These are phyloP conservation scores for Pantherophis alleghaniensis DNA, from an alignment of 2,797 vertebrate species.

Conservation along the genomic window DNA sequence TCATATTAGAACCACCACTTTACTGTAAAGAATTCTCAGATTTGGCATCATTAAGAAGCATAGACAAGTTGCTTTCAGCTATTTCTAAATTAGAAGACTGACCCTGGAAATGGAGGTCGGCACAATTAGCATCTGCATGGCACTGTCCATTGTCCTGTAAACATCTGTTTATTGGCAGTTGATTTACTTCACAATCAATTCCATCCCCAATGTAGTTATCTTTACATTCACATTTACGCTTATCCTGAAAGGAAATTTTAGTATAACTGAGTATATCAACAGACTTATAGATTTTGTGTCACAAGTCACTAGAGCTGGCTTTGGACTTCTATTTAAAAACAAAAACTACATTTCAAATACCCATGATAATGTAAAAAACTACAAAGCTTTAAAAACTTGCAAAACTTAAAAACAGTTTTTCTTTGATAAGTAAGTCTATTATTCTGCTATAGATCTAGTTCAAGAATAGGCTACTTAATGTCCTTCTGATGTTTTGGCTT, in stretches of 20 bases:
- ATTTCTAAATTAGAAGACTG: slow-evolving; percentile 35
- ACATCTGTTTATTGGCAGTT: slow-evolving; percentile 85
- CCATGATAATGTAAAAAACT: no score
- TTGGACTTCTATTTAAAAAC: not conserved
- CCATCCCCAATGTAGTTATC: slow-evolving; percentile 86
- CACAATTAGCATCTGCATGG: slow-evolving; percentile 80
- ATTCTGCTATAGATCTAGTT: not conserved
- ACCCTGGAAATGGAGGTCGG: slow-evolving; percentile 91
- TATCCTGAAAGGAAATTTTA: slow-evolving; percentile 72
- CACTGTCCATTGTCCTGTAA: slow-evolving; percentile 86
- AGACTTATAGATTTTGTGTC: not conserved
- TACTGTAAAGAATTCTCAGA: not conserved
- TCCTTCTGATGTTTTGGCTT: not conserved
- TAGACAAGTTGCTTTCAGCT: not conserved
- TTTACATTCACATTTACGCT: slow-evolving; percentile 84
- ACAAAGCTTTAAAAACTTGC: not conserved
- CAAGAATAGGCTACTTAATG: not conserved
- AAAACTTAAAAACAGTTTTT: not conserved
- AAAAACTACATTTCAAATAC: not conserved
- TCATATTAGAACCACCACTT: not conserved
- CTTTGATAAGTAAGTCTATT: not conserved
- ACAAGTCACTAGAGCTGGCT: slow-evolving; percentile 3
- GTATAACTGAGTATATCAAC: not conserved
- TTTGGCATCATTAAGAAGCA: not conserved
- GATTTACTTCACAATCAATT: slow-evolving; percentile 76